phyloP scores from a whole-genome alignment of 1,140 invertebrate species.

The Pararge aegeria region DNA sequence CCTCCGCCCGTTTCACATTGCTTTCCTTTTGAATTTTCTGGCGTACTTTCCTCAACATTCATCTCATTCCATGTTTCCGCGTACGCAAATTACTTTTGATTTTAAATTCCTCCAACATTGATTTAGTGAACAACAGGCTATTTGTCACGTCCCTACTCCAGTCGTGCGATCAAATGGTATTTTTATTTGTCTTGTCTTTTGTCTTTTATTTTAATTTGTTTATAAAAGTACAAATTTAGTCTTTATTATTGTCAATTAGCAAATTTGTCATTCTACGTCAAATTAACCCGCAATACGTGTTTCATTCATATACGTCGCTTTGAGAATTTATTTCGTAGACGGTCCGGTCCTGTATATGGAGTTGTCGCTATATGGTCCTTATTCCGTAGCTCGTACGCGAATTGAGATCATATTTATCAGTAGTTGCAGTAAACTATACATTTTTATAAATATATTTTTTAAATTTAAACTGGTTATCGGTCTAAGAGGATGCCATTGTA shows the following conservation, averaged over 20 bases:
- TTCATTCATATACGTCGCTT: too few species aligned
- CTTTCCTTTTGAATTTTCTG: slow-evolving; percentile 75
- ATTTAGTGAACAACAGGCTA: slow-evolving; percentile 57
- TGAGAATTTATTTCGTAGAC: too few species aligned
- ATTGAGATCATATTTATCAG: too few species aligned
- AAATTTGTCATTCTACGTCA: background rate
- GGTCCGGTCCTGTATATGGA: too few species aligned
- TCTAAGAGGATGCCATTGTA: too few species aligned
- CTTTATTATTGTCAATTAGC: slow-evolving; percentile 1
- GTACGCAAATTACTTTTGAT: slow-evolving; percentile 73
- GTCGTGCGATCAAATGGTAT: slow-evolving; percentile 14
- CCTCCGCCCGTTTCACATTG: slow-evolving; percentile 62
- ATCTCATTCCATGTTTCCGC: slow-evolving; percentile 70
- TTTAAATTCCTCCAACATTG: slow-evolving; percentile 64
- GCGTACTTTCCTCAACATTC: slow-evolving; percentile 75
- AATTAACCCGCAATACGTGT: background rate
- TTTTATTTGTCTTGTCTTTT: slow-evolving; percentile 10
- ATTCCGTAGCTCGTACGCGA: too few species aligned
- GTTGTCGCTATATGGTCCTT: too few species aligned
- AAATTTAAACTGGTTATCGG: too few species aligned
- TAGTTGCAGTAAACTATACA: too few species aligned
- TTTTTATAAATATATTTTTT: too few species aligned
- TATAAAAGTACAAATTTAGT: too few species aligned
- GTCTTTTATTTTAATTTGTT: background rate
- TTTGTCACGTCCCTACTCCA: slow-evolving; percentile 23